Evolutionary conservation across 2,888 invertebrate species (phyloP).

Genomic region (Microctonus hyperodae): DNA sequence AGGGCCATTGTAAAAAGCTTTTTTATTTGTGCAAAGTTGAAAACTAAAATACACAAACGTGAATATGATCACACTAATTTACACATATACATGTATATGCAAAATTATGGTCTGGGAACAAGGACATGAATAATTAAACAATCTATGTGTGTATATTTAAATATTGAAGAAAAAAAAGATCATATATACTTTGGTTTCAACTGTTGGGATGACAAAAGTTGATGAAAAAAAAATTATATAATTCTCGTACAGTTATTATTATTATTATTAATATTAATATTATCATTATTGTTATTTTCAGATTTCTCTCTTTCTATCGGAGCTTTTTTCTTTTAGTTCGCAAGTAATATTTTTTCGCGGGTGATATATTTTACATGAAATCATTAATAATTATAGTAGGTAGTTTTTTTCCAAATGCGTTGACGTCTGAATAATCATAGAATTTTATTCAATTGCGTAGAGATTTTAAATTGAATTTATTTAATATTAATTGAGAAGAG

Average conservation of each 20-base stretch:
- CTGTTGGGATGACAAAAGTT: background rate
- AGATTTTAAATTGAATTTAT: background rate
- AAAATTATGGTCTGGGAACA: background rate
- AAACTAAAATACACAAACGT: background rate
- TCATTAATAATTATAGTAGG: background rate
- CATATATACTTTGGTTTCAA: constrained; percentile 5
- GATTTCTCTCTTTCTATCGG: background rate
- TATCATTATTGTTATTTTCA: too few relatives aligned
- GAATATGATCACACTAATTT: background rate
- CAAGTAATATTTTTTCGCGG: background rate
- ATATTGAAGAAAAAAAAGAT: background rate
- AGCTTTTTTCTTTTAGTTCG: background rate
- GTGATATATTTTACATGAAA: background rate
- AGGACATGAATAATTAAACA: background rate
- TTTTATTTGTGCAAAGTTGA: background rate
- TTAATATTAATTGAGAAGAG: background rate
- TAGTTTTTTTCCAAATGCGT: background rate
- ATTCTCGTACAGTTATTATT: background rate
- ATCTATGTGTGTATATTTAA: background rate
- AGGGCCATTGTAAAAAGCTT: constrained; percentile 9
- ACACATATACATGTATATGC: background rate
- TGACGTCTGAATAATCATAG: background rate
- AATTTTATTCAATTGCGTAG: background rate
- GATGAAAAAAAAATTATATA: background rate
- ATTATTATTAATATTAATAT: background rate